These are phyloP conservation scores for Chaetophractus vellerosus DNA, from an alignment of 2,797 vertebrate genomes.

Conservation along the genomic window DNA sequence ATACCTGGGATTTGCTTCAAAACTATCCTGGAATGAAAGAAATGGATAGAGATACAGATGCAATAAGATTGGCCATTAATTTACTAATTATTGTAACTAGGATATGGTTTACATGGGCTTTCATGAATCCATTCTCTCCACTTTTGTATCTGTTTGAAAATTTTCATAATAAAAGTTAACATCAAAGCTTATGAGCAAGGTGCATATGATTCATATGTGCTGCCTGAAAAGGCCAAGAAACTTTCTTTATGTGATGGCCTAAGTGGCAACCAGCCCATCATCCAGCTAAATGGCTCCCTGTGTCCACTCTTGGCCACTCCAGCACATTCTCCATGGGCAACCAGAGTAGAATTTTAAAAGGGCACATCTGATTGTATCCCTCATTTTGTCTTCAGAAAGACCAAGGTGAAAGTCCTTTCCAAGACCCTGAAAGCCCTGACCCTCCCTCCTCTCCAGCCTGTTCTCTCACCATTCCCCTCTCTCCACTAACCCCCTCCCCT, in stretches of 20 bases:
- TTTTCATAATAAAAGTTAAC: background rate
- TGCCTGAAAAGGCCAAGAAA: background rate
- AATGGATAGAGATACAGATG: background rate
- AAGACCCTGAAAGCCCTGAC: background rate
- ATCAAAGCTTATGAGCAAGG: background rate
- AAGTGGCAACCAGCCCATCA: background rate
- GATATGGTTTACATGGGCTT: background rate
- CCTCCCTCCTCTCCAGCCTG: background rate
- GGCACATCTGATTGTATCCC: background rate
- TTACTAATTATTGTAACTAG: background rate
- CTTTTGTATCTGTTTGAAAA: background rate
- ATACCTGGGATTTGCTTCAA: slow-evolving; percentile 8
- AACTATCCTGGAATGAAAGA: background rate
- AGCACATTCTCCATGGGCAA: background rate
- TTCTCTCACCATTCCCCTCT: background rate
- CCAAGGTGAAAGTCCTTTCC: background rate
- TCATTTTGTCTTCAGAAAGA: background rate
- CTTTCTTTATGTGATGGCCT: background rate
- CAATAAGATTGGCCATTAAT: background rate
- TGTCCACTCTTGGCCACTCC: background rate
- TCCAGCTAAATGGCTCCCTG: background rate
- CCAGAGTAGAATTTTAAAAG: background rate
- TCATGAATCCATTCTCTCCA: background rate
- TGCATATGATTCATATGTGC: accelerated
- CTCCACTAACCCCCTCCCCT: no score